Conservation (phyloP, 2,113 vertebrate species). For the Halcyon malimbica region DNA sequence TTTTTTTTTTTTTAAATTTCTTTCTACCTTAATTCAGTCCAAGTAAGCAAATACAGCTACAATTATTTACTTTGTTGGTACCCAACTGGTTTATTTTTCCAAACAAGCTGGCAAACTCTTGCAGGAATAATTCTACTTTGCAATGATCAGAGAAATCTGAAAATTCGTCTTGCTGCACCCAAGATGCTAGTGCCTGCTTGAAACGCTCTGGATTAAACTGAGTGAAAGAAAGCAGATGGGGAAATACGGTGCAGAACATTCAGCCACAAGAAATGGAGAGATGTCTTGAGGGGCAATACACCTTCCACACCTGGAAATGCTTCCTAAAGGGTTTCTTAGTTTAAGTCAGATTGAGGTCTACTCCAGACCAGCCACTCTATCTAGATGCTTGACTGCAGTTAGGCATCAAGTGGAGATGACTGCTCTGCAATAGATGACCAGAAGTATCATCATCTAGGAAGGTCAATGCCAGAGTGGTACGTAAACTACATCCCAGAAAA, state of each 20-base stretch:
- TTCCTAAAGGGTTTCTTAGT: background rate
- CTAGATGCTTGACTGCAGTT: background rate
- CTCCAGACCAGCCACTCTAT: background rate
- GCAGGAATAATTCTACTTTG: background rate
- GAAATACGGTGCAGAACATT: background rate
- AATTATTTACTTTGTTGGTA: background rate
- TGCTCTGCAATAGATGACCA: background rate
- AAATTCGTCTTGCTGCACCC: background rate
- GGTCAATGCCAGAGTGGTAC: background rate
- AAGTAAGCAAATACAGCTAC: background rate
- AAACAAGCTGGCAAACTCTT: background rate
- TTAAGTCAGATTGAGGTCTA: background rate
- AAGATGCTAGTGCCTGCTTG: background rate
- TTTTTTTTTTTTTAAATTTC: background rate
- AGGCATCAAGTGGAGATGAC: background rate
- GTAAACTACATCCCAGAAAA: background rate
- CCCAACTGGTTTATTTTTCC: background rate
- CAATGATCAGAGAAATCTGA: background rate
- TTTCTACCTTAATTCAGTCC: background rate
- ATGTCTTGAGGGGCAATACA: background rate
- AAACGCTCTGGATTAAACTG: background rate
- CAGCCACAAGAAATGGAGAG: background rate
- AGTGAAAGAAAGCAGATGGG: background rate
- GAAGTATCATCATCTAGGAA: background rate
- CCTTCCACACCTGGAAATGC: background rate